Base-by-base conservation (phyloP, 2,113 vertebrate genomes). In the Hippocampus abdominalis region DNA sequence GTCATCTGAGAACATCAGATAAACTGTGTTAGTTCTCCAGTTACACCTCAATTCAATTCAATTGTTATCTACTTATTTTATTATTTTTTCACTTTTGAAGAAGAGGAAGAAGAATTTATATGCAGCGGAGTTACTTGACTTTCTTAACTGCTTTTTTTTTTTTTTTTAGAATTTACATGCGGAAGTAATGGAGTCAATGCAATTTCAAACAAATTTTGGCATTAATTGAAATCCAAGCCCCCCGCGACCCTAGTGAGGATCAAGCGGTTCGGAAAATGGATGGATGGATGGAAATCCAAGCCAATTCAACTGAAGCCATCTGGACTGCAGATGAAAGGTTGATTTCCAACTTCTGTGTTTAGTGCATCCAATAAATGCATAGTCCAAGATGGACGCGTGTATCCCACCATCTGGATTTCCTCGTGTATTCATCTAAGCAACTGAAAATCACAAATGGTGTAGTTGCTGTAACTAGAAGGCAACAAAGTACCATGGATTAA, bases 1-100 rank as follows among this genome's bases (percentile, higher is more conserved):
- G 86, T 80, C 88, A 89, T 88, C 86, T 88, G 88, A 89, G 89
- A 88, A 90, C 86, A 87, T 84, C 85, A 85, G 85, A 90, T 90
- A 84, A 86, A 89, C 85, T 89, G 83, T 76, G 88, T 87, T 84
- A 82, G 81, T 87, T 74, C 80, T 90, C 85, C 84, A 77, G 88
- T 90, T 90, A 88, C 87, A 90, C 83, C 84, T 87, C 84, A 89
- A 89, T 90, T 89, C 86, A 69, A 90, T 86, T 88, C 86, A 90
- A 89, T 90, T 88, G 83, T 84, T 76, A 81, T 53, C 48, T 51
- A 32, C 69, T 59, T 76, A 80, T 86, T 82, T 81, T 74, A 80
- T 74, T 76, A 20, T 67, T 59, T 57, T 74, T 44, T 3, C 13
- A 23, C 12, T 27, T 57, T 6, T 15, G 27, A 56, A 27, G 15